A percentile compares a stretch with the other conserved stretches of the same genome.
Evolutionary conservation across 2,888 invertebrate species (phyloP).

Genomic region (Apomyelois bistriatella): DNA sequence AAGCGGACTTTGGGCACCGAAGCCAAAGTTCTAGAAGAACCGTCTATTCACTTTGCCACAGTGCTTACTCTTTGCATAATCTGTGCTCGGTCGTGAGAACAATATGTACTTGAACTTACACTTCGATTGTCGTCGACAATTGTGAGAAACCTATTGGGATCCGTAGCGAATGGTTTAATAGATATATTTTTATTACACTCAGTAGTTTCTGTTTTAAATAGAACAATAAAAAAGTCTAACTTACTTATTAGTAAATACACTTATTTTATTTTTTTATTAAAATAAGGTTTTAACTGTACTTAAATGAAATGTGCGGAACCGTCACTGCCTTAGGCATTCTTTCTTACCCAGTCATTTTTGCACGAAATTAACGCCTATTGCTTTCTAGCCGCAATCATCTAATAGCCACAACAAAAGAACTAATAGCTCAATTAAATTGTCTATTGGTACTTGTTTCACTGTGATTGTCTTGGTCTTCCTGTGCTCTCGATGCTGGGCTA

Average conservation of each 20-base stretch:
- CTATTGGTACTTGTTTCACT: background rate
- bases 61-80: constrained; percentile 2
- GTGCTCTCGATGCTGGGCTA: background rate
- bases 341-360: background rate
- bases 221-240: no score
- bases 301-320: background rate
- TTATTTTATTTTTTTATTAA: no score
- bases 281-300: background rate
- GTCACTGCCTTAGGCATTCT: background rate
- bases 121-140: constrained; percentile 18
- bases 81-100: constrained; percentile 20
- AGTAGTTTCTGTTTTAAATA: no score
- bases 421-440: constrained; percentile 1
- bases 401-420: background rate
- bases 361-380: background rate
- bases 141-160: constrained; percentile 18
- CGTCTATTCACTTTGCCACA: background rate
- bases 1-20: no score
- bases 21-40: no score
- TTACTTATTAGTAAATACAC: no score
- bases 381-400: background rate
- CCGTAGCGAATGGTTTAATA: no score
- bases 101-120: constrained; percentile 29
- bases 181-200: no score
- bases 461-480: background rate